Evolutionary conservation across 2,113 vertebrate species (phyloP).

Genomic region (Anhinga rufa): DNA sequence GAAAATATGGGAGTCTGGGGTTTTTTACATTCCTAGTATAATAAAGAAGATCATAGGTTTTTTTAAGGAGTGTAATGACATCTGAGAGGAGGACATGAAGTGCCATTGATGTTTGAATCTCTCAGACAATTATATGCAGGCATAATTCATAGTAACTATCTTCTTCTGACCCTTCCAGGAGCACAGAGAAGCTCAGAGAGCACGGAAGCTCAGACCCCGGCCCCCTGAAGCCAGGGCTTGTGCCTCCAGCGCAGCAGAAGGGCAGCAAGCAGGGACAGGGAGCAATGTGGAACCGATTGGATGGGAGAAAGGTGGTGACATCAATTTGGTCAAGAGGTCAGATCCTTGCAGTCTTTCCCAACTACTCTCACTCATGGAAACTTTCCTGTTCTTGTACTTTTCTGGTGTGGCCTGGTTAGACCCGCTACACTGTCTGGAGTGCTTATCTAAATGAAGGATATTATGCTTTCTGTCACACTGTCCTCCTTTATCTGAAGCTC

Average conservation of each 20-base stretch:
- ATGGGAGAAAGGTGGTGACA: background rate
- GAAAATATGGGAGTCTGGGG: background rate
- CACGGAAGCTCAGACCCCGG: background rate
- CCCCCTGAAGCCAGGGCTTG: background rate
- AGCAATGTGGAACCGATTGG: accelerated
- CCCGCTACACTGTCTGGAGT: background rate
- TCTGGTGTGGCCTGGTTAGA: background rate
- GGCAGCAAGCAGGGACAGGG: background rate
- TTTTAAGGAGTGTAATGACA: background rate
- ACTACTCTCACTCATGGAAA: background rate
- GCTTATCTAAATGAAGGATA: background rate
- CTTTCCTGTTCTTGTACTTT: background rate
- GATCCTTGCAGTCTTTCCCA: background rate
- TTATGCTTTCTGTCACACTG: background rate
- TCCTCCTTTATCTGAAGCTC: background rate
- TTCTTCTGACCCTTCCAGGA: background rate
- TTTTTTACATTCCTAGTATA: background rate
- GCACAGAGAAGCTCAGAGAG: background rate
- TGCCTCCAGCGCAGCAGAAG: accelerated
- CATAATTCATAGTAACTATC: background rate
- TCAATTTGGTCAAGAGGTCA: accelerated
- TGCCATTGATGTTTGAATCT: background rate
- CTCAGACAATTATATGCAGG: background rate
- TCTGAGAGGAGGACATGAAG: background rate
- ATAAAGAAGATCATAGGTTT: background rate